A percentile compares a stretch with the other conserved stretches of the same genome.
Evolutionary conservation across 2,888 invertebrate species (phyloP).

Genomic region (Dryobotodes eremita): DNA sequence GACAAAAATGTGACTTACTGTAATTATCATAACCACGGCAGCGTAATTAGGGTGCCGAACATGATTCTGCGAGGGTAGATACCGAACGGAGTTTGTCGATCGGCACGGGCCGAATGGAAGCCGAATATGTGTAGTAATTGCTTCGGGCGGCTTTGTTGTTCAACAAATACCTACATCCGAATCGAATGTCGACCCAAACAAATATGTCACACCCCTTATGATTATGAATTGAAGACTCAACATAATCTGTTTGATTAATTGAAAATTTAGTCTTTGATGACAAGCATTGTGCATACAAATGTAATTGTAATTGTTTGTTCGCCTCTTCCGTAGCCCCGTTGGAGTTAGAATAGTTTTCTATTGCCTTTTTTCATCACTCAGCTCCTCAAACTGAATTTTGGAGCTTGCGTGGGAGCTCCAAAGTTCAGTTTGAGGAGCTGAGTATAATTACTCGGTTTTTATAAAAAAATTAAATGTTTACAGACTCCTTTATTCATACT

Average conservation of each 20-base stretch:
- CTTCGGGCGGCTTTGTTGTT: background rate
- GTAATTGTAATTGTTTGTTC: constrained; percentile 6
- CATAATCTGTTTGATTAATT: background rate
- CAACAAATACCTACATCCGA: background rate
- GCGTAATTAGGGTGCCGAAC: too few species aligned
- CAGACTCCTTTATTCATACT: background rate
- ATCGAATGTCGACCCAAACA: background rate
- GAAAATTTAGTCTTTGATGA: background rate
- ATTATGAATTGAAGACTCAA: background rate
- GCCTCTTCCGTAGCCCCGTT: background rate
- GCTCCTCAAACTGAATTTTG: too few species aligned
- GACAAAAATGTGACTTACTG: too few species aligned
- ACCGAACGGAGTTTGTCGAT: too few species aligned
- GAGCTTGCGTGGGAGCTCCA: too few species aligned
- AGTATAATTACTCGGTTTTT: background rate
- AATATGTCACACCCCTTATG: background rate
- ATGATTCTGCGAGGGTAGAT: too few species aligned
- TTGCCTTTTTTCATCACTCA: constrained; percentile 4
- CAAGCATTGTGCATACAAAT: constrained; percentile 3
- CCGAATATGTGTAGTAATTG: background rate
- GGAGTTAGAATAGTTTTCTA: background rate
- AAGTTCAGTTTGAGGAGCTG: constrained; percentile 14
- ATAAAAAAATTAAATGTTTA: background rate
- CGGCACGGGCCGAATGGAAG: background rate
- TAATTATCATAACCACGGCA: too few species aligned